phyloP scores from a whole-genome alignment of 2,888 invertebrate genomes.

The Drosophila phalerata region DNA sequence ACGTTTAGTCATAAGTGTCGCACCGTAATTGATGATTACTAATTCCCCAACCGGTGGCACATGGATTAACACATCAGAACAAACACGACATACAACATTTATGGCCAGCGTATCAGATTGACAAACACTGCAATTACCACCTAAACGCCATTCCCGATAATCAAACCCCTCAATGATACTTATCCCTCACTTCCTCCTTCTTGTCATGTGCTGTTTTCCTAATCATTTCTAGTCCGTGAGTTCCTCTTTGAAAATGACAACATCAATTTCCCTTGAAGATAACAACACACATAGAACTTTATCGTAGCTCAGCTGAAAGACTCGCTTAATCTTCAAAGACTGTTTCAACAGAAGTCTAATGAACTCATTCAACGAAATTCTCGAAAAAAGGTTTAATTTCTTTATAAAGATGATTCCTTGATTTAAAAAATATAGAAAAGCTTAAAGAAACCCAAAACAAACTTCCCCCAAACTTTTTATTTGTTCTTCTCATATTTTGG shows the following conservation, averaged over 20 bases:
- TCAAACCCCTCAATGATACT: background rate
- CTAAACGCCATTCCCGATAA: conserved; percentile 48
- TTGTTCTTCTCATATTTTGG: too few species aligned
- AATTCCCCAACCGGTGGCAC: conserved; percentile 49
- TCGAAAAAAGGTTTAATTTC: background rate
- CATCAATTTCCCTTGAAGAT: conserved; percentile 31
- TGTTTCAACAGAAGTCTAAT: background rate
- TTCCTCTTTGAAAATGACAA: conserved; percentile 39
- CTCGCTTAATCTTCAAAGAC: conserved; percentile 7
- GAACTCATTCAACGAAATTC: conserved; percentile 14
- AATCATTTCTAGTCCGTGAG: conserved; percentile 11
- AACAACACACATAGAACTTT: conserved; percentile 8
- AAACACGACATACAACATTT: conserved; percentile 11
- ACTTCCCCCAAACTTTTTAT: too few species aligned
- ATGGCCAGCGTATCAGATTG: conserved; percentile 19
- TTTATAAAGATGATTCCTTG: background rate
- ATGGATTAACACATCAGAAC: conserved; percentile 13
- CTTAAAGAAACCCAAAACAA: too few species aligned
- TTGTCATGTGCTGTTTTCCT: conserved; percentile 6
- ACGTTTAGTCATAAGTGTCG: conserved; percentile 72
- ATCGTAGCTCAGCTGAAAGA: background rate
- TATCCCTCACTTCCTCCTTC: background rate
- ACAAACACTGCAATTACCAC: conserved; percentile 37
- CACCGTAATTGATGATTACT: conserved; percentile 73
- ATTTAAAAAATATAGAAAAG: background rate